phyloP scores from a whole-genome alignment of 2,797 vertebrate species.

The Ctenopoma kingsleyae region DNA sequence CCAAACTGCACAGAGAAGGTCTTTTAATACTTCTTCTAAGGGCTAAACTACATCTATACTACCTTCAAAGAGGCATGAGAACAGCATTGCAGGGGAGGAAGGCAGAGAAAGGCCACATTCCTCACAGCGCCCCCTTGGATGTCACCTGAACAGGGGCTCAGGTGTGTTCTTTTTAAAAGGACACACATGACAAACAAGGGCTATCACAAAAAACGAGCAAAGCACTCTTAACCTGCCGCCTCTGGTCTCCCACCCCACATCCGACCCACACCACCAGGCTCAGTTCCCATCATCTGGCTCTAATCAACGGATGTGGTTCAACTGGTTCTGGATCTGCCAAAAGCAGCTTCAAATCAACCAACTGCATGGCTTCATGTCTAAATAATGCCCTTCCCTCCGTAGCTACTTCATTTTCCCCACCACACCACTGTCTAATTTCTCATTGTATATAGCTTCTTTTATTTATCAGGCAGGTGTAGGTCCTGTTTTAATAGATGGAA shows the following conservation, averaged over 20 bases:
- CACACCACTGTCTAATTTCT: conserved; percentile 33
- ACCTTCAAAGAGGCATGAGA: conserved; percentile 46
- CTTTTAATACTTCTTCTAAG: conserved; percentile 59
- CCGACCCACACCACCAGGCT: conserved; percentile 15
- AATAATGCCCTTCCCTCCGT: conserved; percentile 3
- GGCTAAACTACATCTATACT: conserved; percentile 62
- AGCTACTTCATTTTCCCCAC: conserved; percentile 19
- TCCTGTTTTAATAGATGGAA: conserved; percentile 51
- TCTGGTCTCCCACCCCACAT: neutral
- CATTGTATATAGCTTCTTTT: conserved; percentile 71
- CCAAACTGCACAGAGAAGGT: conserved; percentile 38
- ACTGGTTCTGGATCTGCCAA: conserved; percentile 48
- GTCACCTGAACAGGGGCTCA: conserved; percentile 41
- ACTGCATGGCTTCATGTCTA: conserved; percentile 60
- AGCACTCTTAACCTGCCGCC: conserved; percentile 31
- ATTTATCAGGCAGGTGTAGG: conserved; percentile 63
- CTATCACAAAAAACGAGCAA: conserved; percentile 51
- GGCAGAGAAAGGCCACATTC: neutral
- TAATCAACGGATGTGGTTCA: conserved; percentile 50
- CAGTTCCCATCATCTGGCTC: conserved; percentile 35
- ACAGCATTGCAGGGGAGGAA: neutral
- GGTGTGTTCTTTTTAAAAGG: conserved; percentile 20
- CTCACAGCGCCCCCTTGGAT: conserved; percentile 20
- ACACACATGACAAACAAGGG: conserved; percentile 59
- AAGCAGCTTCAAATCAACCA: conserved; percentile 6